Evolutionary conservation across 2,888 invertebrate species (phyloP), one percentile per base, ranked within the genome.

Genomic region (Bimastos eiseni): DNA sequence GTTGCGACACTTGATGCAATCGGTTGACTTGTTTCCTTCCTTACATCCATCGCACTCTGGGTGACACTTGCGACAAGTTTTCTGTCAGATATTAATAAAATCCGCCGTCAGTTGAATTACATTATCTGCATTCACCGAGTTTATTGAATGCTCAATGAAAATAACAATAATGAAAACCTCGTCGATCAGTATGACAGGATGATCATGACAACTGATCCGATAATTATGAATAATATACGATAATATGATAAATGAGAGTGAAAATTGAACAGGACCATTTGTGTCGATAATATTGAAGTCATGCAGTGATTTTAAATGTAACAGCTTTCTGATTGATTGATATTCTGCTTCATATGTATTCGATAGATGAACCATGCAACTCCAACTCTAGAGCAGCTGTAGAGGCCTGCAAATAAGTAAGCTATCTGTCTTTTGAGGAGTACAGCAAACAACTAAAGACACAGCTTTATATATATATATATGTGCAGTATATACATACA

Each of bases 41-140:
- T 55, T 0, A 34, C 90, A 90, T 36, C 24, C 36, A 34, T 70
- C 8, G 34, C 90, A 84, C 36, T 90, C 90, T 19, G 90, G 55
- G n/a, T 90, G 90, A 90, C 90, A 90, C 34, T 38, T 44, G 34
- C 38, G 83, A 70, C 90, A 90, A 5, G 70, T 83, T 24, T 24
- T 90, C 90, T 90, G 33, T 70, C 70, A 90, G 83, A 30, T 24
- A 88, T 30, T 37, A 30, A 38, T 88, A 36, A 34, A 88, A 88
- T 33, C 24, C 36, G 15, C 15, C n/a, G n/a, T 8, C 70, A 70
- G 70, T 70, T 8, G n/a, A n/a, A n/a, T 70, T 30, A 70, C 70
- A n/a, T n/a, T 6, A 70, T 30, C 11, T 70, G 30, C n/a, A 70
- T n/a, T 8, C 13, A n/a, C 6, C 17, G 11, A n/a, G n/a, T 70